Percentiles rank a stretch among this genome's conserved stretches.
Conservation (phyloP, 2,888 invertebrate species). For the Dryococelus australis region DNA sequence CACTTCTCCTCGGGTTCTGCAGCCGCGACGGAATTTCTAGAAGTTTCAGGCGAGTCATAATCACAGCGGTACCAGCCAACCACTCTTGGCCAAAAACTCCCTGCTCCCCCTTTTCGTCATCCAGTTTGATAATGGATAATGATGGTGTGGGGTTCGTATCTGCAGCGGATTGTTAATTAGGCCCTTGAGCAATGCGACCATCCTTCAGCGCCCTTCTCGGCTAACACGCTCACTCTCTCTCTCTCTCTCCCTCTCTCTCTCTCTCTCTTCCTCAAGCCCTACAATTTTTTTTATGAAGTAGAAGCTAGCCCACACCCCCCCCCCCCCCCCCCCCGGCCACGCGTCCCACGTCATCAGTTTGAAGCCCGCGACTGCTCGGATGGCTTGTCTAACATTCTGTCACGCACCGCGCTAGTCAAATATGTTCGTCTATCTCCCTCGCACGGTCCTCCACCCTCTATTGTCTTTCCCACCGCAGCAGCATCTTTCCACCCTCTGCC, state of each 20-base stretch:
- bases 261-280: not conserved
- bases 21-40: not conserved
- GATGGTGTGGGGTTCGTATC: not conserved
- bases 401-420: conserved; percentile 28
- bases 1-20: too few relatives aligned
- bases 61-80: not conserved
- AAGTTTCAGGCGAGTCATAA: not conserved
- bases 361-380: not conserved
- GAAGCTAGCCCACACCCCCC: not conserved
- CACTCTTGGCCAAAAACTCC: not conserved
- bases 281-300: not conserved
- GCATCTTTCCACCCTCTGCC: too few relatives aligned
- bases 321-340: not conserved
- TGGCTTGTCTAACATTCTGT: conserved; percentile 11
- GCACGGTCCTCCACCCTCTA: not conserved
- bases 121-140: conserved; percentile 20
- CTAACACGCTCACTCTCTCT: not conserved
- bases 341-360: not conserved
- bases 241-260: not conserved
- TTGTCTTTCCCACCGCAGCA: not conserved
- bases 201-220: not conserved
- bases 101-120: not conserved
- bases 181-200: conserved; percentile 52
- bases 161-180: conserved; percentile 53
- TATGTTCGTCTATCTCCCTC: not conserved